A percentile compares a stretch with the other conserved stretches of the same genome.
These are phyloP conservation scores for Entomyzon cyanotis DNA, from an alignment of 2,113 vertebrate genomes.

Conservation along the genomic window DNA sequence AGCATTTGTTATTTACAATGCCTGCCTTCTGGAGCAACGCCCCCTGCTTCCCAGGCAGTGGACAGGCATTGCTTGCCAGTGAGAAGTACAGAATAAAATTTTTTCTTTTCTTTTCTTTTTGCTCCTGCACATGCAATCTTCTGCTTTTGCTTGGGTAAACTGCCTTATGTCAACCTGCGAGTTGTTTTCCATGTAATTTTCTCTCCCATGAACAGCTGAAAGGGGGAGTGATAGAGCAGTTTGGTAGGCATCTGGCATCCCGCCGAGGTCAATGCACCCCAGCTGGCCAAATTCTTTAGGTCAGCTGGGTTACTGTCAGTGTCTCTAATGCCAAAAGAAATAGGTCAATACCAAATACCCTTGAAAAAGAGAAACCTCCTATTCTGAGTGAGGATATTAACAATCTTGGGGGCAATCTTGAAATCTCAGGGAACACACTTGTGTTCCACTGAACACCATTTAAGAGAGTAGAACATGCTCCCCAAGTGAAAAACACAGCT, in stretches of 20 bases:
- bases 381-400: not conserved
- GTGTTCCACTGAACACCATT: not conserved
- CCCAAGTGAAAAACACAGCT: not conserved
- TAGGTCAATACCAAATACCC: not conserved
- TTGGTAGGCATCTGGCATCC: not conserved
- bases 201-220: not conserved
- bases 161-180: accelerated
- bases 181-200: not conserved
- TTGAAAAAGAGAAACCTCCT: not conserved
- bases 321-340: not conserved
- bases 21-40: not conserved
- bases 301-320: not conserved
- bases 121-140: not conserved
- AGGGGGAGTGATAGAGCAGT: not conserved
- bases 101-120: not conserved
- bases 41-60: not conserved
- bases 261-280: not conserved
- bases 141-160: not conserved
- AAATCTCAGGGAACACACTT: not conserved
- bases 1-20: not conserved
- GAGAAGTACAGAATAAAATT: not conserved
- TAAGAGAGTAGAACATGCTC: not conserved
- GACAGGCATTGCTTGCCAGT: not conserved
- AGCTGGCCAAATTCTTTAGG: not conserved
- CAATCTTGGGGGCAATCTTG: not conserved